These are phyloP conservation scores for Drosophila antonietae DNA, from an alignment of 2,888 invertebrate species.

Conservation along the genomic window DNA sequence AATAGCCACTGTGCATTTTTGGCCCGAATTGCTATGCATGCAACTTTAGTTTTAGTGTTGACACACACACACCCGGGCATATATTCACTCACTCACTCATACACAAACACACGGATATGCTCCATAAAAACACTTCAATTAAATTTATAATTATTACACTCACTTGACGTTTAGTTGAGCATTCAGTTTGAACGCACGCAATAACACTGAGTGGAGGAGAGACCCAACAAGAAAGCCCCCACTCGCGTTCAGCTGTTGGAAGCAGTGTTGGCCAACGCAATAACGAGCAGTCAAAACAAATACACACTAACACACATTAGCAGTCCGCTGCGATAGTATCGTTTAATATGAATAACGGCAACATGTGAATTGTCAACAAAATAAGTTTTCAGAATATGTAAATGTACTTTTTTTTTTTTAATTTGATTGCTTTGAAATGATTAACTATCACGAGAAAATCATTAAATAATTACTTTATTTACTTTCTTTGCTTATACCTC, in stretches of 20 bases:
- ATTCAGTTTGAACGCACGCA: constrained; percentile 47
- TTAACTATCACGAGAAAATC: not conserved
- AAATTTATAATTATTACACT: constrained; percentile 55
- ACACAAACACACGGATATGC: constrained; percentile 27
- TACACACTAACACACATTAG: constrained; percentile 21
- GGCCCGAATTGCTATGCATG: constrained; percentile 66
- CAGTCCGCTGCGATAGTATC: constrained; percentile 32
- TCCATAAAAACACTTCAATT: constrained; percentile 51
- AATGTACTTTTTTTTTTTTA: too few relatives aligned
- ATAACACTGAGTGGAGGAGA: constrained; percentile 43
- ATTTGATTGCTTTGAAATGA: not conserved
- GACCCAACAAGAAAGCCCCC: constrained; percentile 17
- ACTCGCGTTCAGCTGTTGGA: constrained; percentile 50
- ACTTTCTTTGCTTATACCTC: not conserved
- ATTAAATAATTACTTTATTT: not conserved
- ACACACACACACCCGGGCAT: constrained; percentile 12
- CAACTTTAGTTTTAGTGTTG: constrained; percentile 49
- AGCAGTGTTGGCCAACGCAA: constrained; percentile 50
- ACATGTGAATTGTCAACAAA: constrained; percentile 2
- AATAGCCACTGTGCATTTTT: constrained; percentile 64
- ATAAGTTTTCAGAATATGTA: not conserved
- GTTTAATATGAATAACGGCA: constrained; percentile 9
- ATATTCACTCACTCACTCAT: constrained; percentile 5
- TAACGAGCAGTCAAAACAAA: constrained; percentile 57
- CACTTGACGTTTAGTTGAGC: constrained; percentile 40